Conservation (phyloP, 2,888 invertebrate genomes). For the Aquatica leii region DNA sequence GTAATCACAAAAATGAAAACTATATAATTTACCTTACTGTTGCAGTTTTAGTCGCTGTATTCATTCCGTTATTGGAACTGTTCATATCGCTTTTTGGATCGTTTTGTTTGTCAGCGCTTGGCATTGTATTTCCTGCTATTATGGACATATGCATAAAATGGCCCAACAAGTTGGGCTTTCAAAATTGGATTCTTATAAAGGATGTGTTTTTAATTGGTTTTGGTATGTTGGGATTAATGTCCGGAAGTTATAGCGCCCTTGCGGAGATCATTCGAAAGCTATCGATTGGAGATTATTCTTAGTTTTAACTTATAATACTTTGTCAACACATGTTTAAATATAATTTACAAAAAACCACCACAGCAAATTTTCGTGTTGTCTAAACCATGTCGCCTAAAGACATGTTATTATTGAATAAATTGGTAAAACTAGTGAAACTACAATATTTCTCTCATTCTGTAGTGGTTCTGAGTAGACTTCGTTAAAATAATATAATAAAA, state of each 20-base stretch:
- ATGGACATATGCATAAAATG: slow-evolving; percentile 87
- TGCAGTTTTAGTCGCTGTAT: slow-evolving; percentile 76
- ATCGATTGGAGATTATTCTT: too few relatives aligned
- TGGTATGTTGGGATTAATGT: slow-evolving; percentile 69
- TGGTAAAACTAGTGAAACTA: too few relatives aligned
- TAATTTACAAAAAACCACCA: too few relatives aligned
- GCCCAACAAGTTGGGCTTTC: slow-evolving; percentile 67
- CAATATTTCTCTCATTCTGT: too few relatives aligned
- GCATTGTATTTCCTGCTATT: slow-evolving; percentile 88
- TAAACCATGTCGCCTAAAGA: too few relatives aligned
- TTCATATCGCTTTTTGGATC: slow-evolving; percentile 87
- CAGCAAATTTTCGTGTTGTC: too few relatives aligned
- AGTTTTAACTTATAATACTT: too few relatives aligned
- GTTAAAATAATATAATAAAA: too few relatives aligned
- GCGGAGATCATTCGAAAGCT: slow-evolving; percentile 17
- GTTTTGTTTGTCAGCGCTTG: slow-evolving; percentile 85
- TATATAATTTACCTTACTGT: slow-evolving; percentile 31
- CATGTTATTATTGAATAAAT: too few relatives aligned
- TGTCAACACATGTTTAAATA: too few relatives aligned
- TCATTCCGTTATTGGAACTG: slow-evolving; percentile 74
- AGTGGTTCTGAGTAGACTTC: too few relatives aligned
- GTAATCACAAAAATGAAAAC: slow-evolving; percentile 37
- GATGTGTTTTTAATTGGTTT: slow-evolving; percentile 67
- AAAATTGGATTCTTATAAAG: slow-evolving; percentile 61
- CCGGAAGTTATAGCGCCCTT: slow-evolving; percentile 67